Evolutionary conservation across 2,888 invertebrate species (phyloP), one percentile per base, ranked within the genome.

Genomic region (Ephialtes manifestator): DNA sequence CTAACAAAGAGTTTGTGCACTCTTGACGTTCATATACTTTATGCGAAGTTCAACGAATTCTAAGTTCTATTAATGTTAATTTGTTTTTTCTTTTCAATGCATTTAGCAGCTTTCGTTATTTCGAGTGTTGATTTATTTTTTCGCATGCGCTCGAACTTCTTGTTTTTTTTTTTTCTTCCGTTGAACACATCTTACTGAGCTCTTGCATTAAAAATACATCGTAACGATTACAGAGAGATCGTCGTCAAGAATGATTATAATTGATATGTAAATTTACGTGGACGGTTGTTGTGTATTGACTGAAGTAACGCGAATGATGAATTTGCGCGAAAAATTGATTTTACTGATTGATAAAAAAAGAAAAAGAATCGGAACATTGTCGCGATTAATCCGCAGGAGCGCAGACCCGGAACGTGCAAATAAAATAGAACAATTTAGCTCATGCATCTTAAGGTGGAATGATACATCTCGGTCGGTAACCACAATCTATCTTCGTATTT

Each of bases 1-100:
- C 65, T 80, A 65, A 46, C 55, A 53, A 58, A 81, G 75, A 74
- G 63, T 65, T 78, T 78, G 83, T 83, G 83, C 86, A 86, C 71
- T 74, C 75, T 72, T 65, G 53, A 70, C 51, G 18, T 68, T 81
- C 46, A 67, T 65, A 46, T 74, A 18, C 63, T 58, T 15, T 31
- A 31, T 63, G 60, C 28, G 31, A 70, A 78, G 18, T 63, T 60
- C 48, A 60, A 75, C 67, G 63, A 43, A n/a, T 65, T 76, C 20
- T 65, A 65, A 39, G 11, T 65, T 43, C 10, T 8, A n/a, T 39
- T n/a, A 65, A 65, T 65, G 20, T 20, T 20, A 39, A 39, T 65
- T 39, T 60, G 15, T 43, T 13, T 65, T 65, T 65, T 35, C 39
- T 18, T 65, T 65, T 51, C 39, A 58, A 72, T 35, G 76, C 76